Base-by-base conservation (phyloP, 2,113 vertebrate species). In the Gallinago paraguaiae region DNA sequence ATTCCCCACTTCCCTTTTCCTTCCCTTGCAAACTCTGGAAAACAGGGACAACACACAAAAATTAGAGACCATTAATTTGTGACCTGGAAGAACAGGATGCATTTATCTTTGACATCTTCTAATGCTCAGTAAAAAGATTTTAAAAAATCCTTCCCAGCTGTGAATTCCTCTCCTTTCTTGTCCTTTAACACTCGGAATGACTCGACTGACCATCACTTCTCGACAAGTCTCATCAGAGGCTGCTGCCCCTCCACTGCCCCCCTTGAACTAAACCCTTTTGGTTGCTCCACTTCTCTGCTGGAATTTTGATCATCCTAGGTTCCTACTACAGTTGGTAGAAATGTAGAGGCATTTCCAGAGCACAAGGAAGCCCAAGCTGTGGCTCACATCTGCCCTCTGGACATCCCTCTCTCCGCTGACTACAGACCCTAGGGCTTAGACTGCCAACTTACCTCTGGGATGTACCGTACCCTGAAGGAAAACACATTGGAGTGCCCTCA, bases 251-350 rank as follows among this genome's bases (percentile, higher is more conserved):
- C 57, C 22, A 19, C 75, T 74, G 46, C 53, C 5, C 16, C 22
- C 10, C 7, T 11, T 83, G 77, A 60, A 70, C 24, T 9, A 50
- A 81, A 37, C n/a, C n/a, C n/a, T 78, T 86, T 86, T 31, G 48
- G 72, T 63, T 91, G 19, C 74, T 92, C 56, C 46, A 41, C 19
- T 82, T 63, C 2, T 2, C 51, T 80, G 57, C 71, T 69, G 56
- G 23, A 82, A 31, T 87, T 91, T 90, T 91, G 69, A 92, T 89
- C 84, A 56, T 59, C 61, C 54, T 51, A 43, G 65, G 33, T 39
- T 94, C 39, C n/a, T 46, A 6, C 69, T 67, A 24, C 37, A 51
- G 56, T 14, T 1, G 2, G 28, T 6, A 86, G 64, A 50, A 81
- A 60, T 10, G 25, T 0, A 74, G 53, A 67, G n/a, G n/a, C 63